A percentile compares a stretch with the other conserved stretches of the same genome.
Evolutionary conservation across 1,140 invertebrate genomes (phyloP).

Genomic region (Pentalonia nigronervosa): DNA sequence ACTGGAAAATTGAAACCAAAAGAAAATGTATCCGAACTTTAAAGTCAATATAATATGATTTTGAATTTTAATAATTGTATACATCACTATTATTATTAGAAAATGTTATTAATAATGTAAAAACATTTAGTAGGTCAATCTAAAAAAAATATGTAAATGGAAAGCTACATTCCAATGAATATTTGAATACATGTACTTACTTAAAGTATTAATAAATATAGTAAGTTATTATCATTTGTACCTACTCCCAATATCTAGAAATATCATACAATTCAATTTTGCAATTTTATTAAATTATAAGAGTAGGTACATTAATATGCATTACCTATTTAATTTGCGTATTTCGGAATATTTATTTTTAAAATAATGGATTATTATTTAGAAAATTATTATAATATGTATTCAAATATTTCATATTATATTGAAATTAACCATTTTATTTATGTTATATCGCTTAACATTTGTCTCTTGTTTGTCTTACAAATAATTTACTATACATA

Average conservation of each 20-base stretch:
- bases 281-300: neutral
- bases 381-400: conserved; percentile 9
- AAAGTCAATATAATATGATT: conserved; percentile 3
- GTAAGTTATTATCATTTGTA: neutral
- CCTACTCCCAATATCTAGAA: neutral
- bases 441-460: conserved; percentile 29
- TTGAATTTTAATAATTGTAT: conserved; percentile 27
- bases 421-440: conserved; percentile 54
- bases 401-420: conserved; percentile 49
- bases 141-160: conserved; percentile 45
- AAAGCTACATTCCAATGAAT: conserved; percentile 54
- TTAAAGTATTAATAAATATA: conserved; percentile 35
- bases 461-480: conserved; percentile 41
- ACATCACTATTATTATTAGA: conserved; percentile 35
- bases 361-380: conserved; percentile 16
- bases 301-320: neutral
- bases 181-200: conserved; percentile 48
- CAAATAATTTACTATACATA: conserved; percentile 47
- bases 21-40: conserved; percentile 48
- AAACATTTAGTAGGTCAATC: conserved; percentile 15
- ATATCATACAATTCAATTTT: neutral
- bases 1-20: conserved; percentile 48
- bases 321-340: neutral
- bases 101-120: conserved; percentile 35
- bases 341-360: conserved; percentile 24